Conservation (phyloP, 2,888 invertebrate species). For the Apomyelois bistriatella region DNA sequence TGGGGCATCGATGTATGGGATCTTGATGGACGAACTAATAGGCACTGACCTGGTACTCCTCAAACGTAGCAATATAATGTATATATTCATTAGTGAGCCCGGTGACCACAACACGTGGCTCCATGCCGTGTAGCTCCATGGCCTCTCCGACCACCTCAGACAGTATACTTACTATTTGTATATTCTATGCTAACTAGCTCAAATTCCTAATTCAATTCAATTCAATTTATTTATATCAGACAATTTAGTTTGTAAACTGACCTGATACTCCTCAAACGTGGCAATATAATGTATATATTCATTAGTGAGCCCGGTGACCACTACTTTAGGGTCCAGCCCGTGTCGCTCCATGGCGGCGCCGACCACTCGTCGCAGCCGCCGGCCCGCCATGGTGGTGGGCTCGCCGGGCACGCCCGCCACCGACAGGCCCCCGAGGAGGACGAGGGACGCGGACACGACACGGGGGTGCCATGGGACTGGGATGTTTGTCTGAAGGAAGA, state of each 20-base stretch:
- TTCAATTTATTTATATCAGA: too few relatives aligned
- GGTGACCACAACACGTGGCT: conserved; percentile 82
- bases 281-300: conserved; percentile 90
- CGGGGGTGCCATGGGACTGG: conserved; percentile 91
- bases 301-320: conserved; percentile 89
- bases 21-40: too few relatives aligned
- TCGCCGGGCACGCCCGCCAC: conserved; percentile 91
- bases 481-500: conserved; percentile 52
- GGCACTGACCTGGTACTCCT: conserved; percentile 86
- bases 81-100: conserved; percentile 91
- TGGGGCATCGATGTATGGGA: too few relatives aligned
- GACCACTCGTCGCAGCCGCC: conserved; percentile 78
- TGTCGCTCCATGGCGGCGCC: conserved; percentile 56
- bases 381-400: conserved; percentile 93
- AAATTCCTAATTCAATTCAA: too few relatives aligned
- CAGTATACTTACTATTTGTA: too few relatives aligned
- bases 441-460: conserved; percentile 85
- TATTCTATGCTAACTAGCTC: too few relatives aligned
- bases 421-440: conserved; percentile 84
- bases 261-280: conserved; percentile 90
- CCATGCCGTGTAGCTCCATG: conserved; percentile 52
- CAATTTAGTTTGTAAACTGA: too few relatives aligned
- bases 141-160: conserved; percentile 58
- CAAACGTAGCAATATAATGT: conserved; percentile 89
- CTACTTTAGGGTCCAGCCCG: conserved; percentile 71